These are phyloP conservation scores for Artemia sp. DNA, from an alignment of 2,888 invertebrate genomes.

Conservation along the genomic window DNA sequence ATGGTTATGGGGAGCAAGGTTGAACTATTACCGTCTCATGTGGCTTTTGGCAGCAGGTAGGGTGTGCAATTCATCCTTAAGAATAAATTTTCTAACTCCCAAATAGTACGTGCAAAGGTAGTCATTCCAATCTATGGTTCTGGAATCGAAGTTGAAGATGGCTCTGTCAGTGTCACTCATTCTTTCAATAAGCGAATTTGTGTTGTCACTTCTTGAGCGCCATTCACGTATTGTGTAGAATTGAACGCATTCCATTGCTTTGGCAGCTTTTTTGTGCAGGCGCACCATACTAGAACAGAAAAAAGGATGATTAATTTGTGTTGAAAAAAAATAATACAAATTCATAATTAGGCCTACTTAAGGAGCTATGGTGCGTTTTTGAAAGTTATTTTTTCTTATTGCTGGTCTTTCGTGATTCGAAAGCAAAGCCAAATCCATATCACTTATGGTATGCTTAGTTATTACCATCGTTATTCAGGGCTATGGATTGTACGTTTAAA, in stretches of 20 bases:
- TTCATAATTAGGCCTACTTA: too few species aligned
- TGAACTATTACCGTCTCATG: conserved; percentile 50
- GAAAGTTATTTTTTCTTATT: too few species aligned
- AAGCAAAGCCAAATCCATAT: too few species aligned
- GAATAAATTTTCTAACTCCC: conserved; percentile 57
- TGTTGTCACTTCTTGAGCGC: conserved; percentile 17
- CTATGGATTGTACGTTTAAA: too few species aligned
- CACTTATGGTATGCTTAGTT: too few species aligned
- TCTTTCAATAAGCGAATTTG: conserved; percentile 17
- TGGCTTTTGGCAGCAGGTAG: conserved; percentile 60
- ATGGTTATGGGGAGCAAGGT: too few species aligned
- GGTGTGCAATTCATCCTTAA: conserved; percentile 64
- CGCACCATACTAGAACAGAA: conserved; percentile 8
- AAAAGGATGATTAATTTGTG: too few species aligned
- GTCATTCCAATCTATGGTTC: conserved; percentile 52
- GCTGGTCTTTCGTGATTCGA: too few species aligned
- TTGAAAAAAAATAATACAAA: too few species aligned
- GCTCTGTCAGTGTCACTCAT: conserved; percentile 47
- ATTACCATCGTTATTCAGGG: too few species aligned
- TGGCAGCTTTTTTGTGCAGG: conserved; percentile 16
- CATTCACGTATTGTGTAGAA: conserved; percentile 19
- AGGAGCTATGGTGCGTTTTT: too few species aligned
- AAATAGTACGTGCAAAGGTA: conserved; percentile 69
- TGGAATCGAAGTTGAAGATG: conserved; percentile 51
- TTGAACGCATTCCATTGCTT: conserved; percentile 17